These are phyloP conservation scores for Meteorus sp. DNA, from an alignment of 1,140 invertebrate species.

Conservation along the genomic window DNA sequence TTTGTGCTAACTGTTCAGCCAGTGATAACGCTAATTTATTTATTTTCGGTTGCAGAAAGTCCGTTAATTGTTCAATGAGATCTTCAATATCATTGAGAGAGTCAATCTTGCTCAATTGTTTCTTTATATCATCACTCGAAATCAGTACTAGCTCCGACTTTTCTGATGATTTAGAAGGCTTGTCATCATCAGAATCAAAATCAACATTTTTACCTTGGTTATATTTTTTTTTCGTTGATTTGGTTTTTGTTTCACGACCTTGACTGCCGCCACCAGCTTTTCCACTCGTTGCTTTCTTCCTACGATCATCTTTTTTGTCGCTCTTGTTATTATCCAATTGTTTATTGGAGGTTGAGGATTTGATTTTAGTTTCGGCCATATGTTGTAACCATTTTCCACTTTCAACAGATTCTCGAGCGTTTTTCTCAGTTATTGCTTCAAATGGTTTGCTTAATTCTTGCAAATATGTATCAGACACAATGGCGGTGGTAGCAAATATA, in stretches of 20 bases:
- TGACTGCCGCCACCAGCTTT: conserved; percentile 89
- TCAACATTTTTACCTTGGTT: conserved; percentile 62
- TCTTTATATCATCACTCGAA: conserved; percentile 68
- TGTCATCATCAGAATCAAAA: conserved; percentile 67
- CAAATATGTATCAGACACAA: conserved; percentile 63
- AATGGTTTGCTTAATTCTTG: conserved; percentile 72
- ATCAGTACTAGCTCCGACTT: conserved; percentile 68
- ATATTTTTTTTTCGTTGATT: conserved; percentile 81
- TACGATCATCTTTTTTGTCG: conserved; percentile 81
- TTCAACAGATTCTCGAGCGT: conserved; percentile 73
- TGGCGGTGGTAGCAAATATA: conserved; percentile 46
- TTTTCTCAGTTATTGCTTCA: conserved; percentile 68
- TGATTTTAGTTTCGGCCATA: conserved; percentile 49
- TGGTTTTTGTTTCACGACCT: conserved; percentile 94
- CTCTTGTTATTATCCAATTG: conserved; percentile 63
- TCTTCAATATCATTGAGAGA: conserved; percentile 69
- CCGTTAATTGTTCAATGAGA: conserved; percentile 63
- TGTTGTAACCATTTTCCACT: conserved; percentile 63
- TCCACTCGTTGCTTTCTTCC: conserved; percentile 83
- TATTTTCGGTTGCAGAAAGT: conserved; percentile 64
- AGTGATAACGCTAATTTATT: conserved; percentile 61
- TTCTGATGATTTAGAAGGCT: conserved; percentile 30
- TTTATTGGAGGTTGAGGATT: conserved; percentile 50
- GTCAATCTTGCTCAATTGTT: conserved; percentile 65
- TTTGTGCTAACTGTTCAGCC: conserved; percentile 66